Base-by-base conservation (phyloP, 2,113 vertebrate genomes). In the Butorides virescens region DNA sequence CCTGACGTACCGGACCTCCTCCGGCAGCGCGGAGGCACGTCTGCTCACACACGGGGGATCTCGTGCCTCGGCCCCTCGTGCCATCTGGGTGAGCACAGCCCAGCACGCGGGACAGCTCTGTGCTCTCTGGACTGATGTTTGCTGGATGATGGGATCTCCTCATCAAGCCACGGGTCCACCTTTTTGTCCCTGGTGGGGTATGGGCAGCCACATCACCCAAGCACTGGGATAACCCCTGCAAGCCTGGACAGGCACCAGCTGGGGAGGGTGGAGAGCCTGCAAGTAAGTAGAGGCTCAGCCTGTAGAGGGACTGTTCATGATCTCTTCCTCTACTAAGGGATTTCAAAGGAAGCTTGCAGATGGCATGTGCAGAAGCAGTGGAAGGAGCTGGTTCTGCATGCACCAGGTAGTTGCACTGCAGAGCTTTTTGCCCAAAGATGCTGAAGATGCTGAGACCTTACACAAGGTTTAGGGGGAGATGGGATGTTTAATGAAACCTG, bases 1-100 rank as follows among this genome's bases (percentile, higher is more conserved):
- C 66, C 75, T 2, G 3, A 2, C 1, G 1, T 2, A 8, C 14
- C 1, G 1, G 2, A 8, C 14, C 55, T n/a, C 29, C 49, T 30
- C 20, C 10, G 7, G 65, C 73, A 22, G 52, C 20, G 2, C 2
- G 13, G 46, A 30, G 52, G 5, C 26, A 67, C 7, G n/a, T 32
- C 76, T 68, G 68, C 39, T 62, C n/a, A 0, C 0, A 1, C 2
- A 11, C 27, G n/a, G 62, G 26, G 52, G 56, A 37, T 7, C 22
- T 53, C 3, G 23, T 13, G 53, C 66, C 37, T 18, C 2, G 1
- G 79, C 53, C 29, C 52, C 44, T 73, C 7, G 2, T 36, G 63
- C 30, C 37, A 4, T 6, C 50, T 25, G 52, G 3, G 12, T 2
- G 15, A 55, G 8, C 8, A 5, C 52, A 68, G 63, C 58, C 25